Evolutionary conservation across 1,140 invertebrate species (phyloP).

Genomic region (Psilanteris sp.): DNA sequence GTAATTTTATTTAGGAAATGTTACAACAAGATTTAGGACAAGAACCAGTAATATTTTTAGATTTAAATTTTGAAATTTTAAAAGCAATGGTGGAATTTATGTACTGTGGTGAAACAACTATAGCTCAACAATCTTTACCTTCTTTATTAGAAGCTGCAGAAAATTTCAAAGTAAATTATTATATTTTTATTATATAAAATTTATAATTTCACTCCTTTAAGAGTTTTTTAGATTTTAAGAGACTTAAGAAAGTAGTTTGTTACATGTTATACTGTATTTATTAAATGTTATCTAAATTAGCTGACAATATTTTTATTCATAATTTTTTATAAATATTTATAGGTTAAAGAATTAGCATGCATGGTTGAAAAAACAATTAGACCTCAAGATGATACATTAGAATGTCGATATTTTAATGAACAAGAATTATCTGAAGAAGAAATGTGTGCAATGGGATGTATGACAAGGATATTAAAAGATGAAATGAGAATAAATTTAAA

Average conservation of each 20-base stretch:
- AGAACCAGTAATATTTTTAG: slow-evolving; percentile 81
- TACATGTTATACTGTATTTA: slow-evolving; percentile 3
- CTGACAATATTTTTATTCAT: no score
- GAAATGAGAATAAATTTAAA: slow-evolving; percentile 24
- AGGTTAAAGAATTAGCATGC: slow-evolving; percentile 79
- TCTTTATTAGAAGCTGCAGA: slow-evolving; percentile 80
- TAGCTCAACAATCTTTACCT: slow-evolving; percentile 79
- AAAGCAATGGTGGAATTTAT: slow-evolving; percentile 82
- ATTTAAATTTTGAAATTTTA: slow-evolving; percentile 81
- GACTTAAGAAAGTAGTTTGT: no score
- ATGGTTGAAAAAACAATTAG: slow-evolving; percentile 72
- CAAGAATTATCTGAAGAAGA: slow-evolving; percentile 40
- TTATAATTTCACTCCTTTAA: no score
- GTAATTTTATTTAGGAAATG: slow-evolving; percentile 75
- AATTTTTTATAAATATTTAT: slow-evolving; percentile 20
- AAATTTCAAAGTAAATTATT: slow-evolving; percentile 81
- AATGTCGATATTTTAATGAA: slow-evolving; percentile 26
- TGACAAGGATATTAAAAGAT: slow-evolving; percentile 29
- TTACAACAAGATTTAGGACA: slow-evolving; percentile 80
- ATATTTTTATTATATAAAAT: no score
- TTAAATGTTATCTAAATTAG: no score
- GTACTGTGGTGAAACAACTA: slow-evolving; percentile 82
- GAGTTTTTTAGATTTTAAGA: no score
- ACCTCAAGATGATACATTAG: slow-evolving; percentile 47
- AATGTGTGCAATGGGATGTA: slow-evolving; percentile 38